phyloP scores from a whole-genome alignment of 1,140 invertebrate species.

The Megathymus violae region DNA sequence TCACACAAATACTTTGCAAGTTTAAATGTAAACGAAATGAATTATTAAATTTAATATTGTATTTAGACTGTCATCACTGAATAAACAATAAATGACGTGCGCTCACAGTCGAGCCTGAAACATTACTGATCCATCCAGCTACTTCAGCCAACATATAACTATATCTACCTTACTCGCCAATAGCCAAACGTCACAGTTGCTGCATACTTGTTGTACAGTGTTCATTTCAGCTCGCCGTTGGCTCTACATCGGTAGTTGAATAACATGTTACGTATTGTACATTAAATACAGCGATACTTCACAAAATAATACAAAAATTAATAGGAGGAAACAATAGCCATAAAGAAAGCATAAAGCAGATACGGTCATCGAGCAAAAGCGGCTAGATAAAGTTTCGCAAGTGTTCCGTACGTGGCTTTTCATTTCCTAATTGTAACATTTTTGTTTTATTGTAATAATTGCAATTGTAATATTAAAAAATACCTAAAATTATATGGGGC shows the following conservation, averaged over 20 bases:
- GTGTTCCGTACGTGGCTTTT: conserved; percentile 41
- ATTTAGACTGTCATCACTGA: conserved; percentile 11
- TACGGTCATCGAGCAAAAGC: conserved; percentile 45
- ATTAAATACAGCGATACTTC: conserved; percentile 29
- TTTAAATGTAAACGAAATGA: background rate
- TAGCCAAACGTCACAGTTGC: conserved; percentile 33
- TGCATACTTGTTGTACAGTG: conserved; percentile 29
- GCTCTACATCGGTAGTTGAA: background rate
- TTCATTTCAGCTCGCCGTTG: conserved; percentile 44
- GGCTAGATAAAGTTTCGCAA: conserved; percentile 44
- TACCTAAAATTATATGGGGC: background rate
- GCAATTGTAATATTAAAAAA: conserved; percentile 24
- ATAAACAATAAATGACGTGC: conserved; percentile 41
- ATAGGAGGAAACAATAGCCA: conserved; percentile 49
- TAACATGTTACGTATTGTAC: conserved; percentile 37
- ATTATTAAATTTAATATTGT: conserved; percentile 3
- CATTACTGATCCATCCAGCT: conserved; percentile 63
- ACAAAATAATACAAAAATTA: conserved; percentile 42
- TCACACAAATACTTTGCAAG: background rate
- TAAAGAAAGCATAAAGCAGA: conserved; percentile 54
- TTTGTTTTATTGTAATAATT: conserved; percentile 17
- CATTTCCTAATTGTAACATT: conserved; percentile 24
- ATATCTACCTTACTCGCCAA: conserved; percentile 38
- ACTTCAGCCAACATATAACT: conserved; percentile 43
- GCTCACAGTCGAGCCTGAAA: conserved; percentile 51